phyloP scores from a whole-genome alignment of 2,797 vertebrate genomes.

The Diplodus sargus region DNA sequence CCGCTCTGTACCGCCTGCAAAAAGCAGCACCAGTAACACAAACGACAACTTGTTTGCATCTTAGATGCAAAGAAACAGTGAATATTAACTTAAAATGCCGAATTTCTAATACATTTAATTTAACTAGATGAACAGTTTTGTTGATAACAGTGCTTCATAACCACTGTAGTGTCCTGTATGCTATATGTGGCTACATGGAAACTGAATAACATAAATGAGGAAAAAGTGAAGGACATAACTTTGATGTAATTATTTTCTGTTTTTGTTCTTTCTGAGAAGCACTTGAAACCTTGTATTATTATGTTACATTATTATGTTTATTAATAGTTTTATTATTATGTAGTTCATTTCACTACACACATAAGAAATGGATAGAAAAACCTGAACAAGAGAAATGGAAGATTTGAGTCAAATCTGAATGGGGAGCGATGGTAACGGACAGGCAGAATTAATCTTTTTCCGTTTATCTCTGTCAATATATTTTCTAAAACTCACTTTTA shows the following conservation, averaged over 20 bases:
- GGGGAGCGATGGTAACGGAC: background rate
- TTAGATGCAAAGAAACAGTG: background rate
- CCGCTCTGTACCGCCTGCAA: background rate
- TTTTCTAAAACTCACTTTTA: background rate
- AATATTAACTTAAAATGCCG: background rate
- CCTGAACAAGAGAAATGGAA: too few species aligned
- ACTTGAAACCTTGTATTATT: too few species aligned
- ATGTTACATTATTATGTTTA: too few species aligned
- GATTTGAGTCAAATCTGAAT: too few species aligned
- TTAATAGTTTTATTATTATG: background rate
- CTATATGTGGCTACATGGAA: slow-evolving; percentile 24
- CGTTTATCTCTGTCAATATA: background rate
- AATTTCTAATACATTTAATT: background rate
- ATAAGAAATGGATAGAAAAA: background rate
- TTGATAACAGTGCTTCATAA: too few species aligned
- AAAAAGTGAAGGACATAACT: background rate
- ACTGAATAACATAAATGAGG: background rate
- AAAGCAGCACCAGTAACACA: background rate
- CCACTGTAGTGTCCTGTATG: background rate
- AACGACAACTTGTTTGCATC: background rate
- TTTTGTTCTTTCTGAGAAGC: too few species aligned
- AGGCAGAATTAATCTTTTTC: background rate
- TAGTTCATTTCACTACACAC: background rate
- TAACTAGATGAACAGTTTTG: background rate
- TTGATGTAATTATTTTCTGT: background rate